Evolutionary conservation across 2,888 invertebrate species (phyloP), one percentile per base, ranked within the genome.

Genomic region (Lypha dubia): DNA sequence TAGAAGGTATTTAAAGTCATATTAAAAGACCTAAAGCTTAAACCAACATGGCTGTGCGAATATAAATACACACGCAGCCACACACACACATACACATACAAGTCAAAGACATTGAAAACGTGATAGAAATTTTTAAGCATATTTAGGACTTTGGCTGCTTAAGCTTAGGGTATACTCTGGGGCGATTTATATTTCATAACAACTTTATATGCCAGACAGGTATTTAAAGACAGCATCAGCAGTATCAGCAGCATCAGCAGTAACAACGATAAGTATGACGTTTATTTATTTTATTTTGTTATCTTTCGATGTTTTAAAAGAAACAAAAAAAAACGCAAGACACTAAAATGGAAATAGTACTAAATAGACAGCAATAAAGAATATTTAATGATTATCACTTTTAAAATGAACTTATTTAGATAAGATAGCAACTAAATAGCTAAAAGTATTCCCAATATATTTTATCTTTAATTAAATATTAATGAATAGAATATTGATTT

Each of bases 1-100:
- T 24, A 22, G 24, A 62, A 79, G 83, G 56, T 75, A 79, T 79
- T 83, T 79, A 79, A 83, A 79, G 79, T 68, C 46, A 79, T 74
- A 83, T 83, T 83, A 83, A 75, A 74, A 70, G 63, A 65, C 58
- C 58, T 62, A 65, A 56, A 44, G 60, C 46, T n/a, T 53, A 65
- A 83, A 68, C 62, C 62, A 70, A 35, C 46, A 32, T 56, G 22
- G 32, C 51, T 73, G 56, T 73, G 60, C 67, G 5, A 11, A 15
- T 41, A 11, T 13, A n/a, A n/a, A n/a, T n/a, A n/a, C n/a, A n/a
- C n/a, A n/a, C n/a, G 41, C 13, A 3, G 1, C 2, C n/a, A n/a
- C n/a, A n/a, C n/a, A n/a, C n/a, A n/a, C n/a, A n/a, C n/a, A n/a
- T n/a, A n/a, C n/a, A 46, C 32, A 62, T 4, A 5, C 0, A 76